Evolutionary conservation across 2,113 vertebrate genomes (phyloP).

Genomic region (Lagenorhynchus albirostris): DNA sequence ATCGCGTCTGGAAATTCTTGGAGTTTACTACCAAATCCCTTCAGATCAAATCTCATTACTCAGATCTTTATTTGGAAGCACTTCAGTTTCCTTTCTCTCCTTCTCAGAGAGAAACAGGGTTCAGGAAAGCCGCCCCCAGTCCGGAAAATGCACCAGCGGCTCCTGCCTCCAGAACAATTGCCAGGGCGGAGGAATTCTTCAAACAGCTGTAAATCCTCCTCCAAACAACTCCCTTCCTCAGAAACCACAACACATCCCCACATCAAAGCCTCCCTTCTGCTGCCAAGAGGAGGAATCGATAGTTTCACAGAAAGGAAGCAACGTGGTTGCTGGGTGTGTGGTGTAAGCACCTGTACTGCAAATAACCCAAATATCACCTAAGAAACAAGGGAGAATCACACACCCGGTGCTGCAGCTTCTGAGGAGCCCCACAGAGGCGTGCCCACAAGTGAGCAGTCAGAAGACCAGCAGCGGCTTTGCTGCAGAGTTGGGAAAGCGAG

Average conservation of each 20-base stretch:
- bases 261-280: conserved; percentile 57
- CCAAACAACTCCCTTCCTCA: conserved; percentile 51
- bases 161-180: conserved; percentile 64
- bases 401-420: background rate
- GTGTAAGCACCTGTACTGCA: conserved; percentile 20
- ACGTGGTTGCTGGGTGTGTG: background rate
- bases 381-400: background rate
- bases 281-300: conserved; percentile 57
- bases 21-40: conserved; percentile 45
- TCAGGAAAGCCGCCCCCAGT: conserved; percentile 38
- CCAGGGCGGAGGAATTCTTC: conserved; percentile 58
- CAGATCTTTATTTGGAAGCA: conserved; percentile 71
- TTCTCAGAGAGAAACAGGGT: conserved; percentile 34
- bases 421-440: background rate
- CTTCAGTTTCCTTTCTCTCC: conserved; percentile 53
- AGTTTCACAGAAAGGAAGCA: conserved; percentile 63
- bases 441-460: background rate
- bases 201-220: conserved; percentile 70
- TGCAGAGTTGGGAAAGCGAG: background rate
- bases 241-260: conserved; percentile 32
- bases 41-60: conserved; percentile 62
- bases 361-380: conserved; percentile 25
- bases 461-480: background rate
- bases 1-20: conserved; percentile 35
- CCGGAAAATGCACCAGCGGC: background rate